Evolutionary conservation across 2,797 vertebrate species (phyloP).

Genomic region (Tokudaia tokunoshimensis): DNA sequence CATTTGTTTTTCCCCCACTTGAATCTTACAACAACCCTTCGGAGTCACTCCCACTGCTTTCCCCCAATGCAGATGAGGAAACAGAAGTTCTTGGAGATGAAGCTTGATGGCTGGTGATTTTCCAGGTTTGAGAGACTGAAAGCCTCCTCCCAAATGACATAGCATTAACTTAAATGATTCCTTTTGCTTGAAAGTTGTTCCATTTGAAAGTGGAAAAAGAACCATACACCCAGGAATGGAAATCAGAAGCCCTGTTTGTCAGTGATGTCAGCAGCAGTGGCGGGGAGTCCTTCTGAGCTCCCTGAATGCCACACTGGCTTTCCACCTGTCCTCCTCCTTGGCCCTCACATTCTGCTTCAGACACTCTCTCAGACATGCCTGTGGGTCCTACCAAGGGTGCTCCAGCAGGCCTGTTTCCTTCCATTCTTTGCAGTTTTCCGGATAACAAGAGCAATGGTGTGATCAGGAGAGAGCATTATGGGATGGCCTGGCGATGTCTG

Average conservation of each 20-base stretch:
- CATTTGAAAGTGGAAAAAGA: constrained; percentile 48
- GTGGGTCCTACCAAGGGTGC: constrained; percentile 38
- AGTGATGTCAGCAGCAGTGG: neutral
- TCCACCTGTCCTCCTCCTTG: neutral
- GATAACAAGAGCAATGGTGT: neutral
- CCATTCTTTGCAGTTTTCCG: neutral
- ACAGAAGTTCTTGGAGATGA: neutral
- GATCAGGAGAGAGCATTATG: constrained; percentile 29
- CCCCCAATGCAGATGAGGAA: neutral
- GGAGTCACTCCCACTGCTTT: neutral
- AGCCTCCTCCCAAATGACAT: constrained; percentile 7
- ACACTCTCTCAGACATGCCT: constrained; percentile 34
- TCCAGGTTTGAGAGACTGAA: neutral
- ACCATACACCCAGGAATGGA: neutral
- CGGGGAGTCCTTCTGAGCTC: neutral
- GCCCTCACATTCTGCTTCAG: neutral
- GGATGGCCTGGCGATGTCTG: neutral
- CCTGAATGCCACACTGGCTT: neutral
- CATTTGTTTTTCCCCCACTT: neutral
- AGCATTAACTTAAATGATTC: neutral
- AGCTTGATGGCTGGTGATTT: neutral
- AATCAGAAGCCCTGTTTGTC: neutral
- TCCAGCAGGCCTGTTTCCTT: neutral
- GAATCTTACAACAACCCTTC: neutral
- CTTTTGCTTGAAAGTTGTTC: constrained; percentile 2